These are phyloP conservation scores for Hypanus sabinus DNA, from an alignment of 2,113 vertebrate species.

Conservation along the genomic window DNA sequence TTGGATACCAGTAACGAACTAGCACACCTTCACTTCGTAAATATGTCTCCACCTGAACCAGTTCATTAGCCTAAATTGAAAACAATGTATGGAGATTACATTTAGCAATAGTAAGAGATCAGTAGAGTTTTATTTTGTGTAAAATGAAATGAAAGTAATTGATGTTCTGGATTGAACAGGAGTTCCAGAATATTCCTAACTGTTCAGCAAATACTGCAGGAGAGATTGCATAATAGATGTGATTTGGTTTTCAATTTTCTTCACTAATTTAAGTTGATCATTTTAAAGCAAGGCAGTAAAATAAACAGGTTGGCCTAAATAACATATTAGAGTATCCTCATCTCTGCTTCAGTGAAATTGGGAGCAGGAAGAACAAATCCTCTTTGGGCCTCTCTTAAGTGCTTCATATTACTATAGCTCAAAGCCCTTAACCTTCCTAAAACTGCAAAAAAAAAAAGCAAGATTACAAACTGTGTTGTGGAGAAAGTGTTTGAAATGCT, in stretches of 20 bases:
- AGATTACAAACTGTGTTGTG: neutral
- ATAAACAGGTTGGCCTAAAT: neutral
- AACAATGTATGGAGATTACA: neutral
- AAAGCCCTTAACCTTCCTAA: neutral
- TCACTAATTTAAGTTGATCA: neutral
- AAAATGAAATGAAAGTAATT: too few relatives aligned
- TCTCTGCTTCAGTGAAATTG: neutral
- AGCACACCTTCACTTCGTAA: constrained; percentile 88
- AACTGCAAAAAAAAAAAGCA: neutral
- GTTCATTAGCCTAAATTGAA: constrained; percentile 73
- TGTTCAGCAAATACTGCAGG: neutral
- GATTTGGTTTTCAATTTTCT: neutral
- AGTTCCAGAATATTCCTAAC: neutral
- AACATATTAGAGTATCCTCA: neutral
- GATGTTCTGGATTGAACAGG: neutral
- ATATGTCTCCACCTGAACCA: constrained; percentile 94
- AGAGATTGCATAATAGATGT: neutral
- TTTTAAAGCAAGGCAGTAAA: neutral
- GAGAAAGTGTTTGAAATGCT: neutral
- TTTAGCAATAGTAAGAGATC: neutral
- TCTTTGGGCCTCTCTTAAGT: neutral
- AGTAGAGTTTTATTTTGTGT: neutral
- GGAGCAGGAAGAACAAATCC: neutral
- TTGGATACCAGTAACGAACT: constrained; percentile 96
- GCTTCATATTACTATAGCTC: neutral